Evolutionary conservation across 2,113 vertebrate species (phyloP).

Genomic region (Dunckerocampus dactyliophorus): DNA sequence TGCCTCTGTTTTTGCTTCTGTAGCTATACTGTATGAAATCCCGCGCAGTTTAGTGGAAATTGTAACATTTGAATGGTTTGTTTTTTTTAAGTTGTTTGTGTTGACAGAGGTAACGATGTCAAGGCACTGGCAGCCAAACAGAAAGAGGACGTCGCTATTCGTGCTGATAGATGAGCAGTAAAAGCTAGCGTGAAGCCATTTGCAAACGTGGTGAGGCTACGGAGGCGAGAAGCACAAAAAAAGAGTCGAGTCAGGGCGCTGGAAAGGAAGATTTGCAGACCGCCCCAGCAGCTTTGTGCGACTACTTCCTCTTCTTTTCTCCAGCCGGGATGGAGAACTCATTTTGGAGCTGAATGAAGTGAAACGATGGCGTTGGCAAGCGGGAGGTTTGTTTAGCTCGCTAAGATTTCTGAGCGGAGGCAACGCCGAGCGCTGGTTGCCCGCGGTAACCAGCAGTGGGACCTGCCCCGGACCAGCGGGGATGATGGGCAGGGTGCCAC

Average conservation of each 20-base stretch:
- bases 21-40: too few relatives aligned
- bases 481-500: conserved; percentile 40
- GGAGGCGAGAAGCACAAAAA: conserved; percentile 17
- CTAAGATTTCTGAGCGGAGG: conserved; percentile 56
- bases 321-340: conserved; percentile 30
- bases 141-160: not conserved
- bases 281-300: conserved; percentile 63
- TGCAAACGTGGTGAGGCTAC: conserved; percentile 35
- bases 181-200: conserved; percentile 12
- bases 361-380: conserved; percentile 46
- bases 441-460: conserved; percentile 60
- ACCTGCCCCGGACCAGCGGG: conserved; percentile 33
- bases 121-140: too few relatives aligned
- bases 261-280: conserved; percentile 52
- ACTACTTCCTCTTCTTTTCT: conserved; percentile 70
- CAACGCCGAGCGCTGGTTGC: conserved; percentile 55
- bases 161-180: conserved; percentile 34
- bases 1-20: too few relatives aligned
- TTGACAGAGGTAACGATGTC: too few relatives aligned
- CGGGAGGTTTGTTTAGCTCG: conserved; percentile 51
- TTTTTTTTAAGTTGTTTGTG: too few relatives aligned
- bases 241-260: conserved; percentile 41
- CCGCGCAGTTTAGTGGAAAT: too few relatives aligned
- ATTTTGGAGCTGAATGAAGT: conserved; percentile 61
- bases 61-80: too few relatives aligned